phyloP scores from a whole-genome alignment of 2,113 vertebrate genomes.

The Steatornis caripensis region DNA sequence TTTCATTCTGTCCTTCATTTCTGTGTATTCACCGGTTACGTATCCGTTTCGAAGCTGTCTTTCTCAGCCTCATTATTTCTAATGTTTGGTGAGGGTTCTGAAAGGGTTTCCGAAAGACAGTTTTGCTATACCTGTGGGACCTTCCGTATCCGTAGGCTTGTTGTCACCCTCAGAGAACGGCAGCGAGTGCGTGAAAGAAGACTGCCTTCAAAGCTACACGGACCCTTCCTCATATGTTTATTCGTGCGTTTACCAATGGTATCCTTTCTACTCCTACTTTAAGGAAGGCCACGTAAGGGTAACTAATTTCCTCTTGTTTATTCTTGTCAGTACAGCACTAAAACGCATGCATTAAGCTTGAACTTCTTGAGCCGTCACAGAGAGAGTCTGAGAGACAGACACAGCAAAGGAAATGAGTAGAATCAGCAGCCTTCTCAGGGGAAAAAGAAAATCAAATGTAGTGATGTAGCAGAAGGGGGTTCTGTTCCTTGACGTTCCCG shows the following conservation, averaged over 20 bases:
- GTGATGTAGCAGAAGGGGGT: neutral
- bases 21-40: neutral
- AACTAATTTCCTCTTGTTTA: neutral
- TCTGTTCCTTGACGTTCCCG: neutral
- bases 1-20: neutral
- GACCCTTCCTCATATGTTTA: neutral
- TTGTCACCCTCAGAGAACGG: neutral
- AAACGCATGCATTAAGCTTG: neutral
- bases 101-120: neutral
- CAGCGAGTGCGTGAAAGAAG: accelerated
- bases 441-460: neutral
- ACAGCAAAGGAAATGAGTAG: neutral
- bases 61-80: neutral
- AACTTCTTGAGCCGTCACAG: neutral
- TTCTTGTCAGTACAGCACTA: neutral
- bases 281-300: neutral
- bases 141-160: neutral
- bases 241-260: neutral
- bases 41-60: neutral
- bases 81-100: neutral
- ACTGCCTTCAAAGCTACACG: neutral
- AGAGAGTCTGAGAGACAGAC: neutral
- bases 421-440: neutral
- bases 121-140: neutral
- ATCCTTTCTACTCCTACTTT: neutral